Percentiles rank a stretch among this genome's conserved stretches.
These are phyloP conservation scores for Rhinogobius similis DNA, from an alignment of 2,113 vertebrate species.

Conservation along the genomic window DNA sequence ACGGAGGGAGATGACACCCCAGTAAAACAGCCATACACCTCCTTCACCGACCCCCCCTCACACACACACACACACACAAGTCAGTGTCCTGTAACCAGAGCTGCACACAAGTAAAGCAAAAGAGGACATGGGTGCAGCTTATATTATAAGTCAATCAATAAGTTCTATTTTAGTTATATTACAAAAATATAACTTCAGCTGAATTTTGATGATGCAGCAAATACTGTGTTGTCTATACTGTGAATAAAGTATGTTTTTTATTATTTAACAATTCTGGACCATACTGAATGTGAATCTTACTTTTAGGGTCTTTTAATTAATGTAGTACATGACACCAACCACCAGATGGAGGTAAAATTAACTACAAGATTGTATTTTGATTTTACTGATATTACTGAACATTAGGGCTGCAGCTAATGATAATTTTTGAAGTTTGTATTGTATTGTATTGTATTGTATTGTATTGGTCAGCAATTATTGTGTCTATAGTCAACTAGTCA, in stretches of 20 bases:
- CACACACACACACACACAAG: constrained; percentile 20
- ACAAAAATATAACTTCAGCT: constrained; percentile 7
- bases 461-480: too few species aligned
- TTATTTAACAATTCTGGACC: background rate
- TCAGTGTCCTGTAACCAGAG: constrained; percentile 74
- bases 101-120: constrained; percentile 56
- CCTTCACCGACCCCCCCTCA: too few species aligned
- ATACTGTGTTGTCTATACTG: background rate
- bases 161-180: too few species aligned
- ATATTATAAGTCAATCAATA: too few species aligned
- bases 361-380: background rate
- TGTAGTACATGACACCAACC: constrained; percentile 32
- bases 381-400: background rate
- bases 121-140: constrained; percentile 39
- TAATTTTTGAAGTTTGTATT: too few species aligned
- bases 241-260: background rate
- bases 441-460: too few species aligned
- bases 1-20: constrained; percentile 61
- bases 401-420: background rate
- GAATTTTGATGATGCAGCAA: too few species aligned
- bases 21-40: constrained; percentile 42
- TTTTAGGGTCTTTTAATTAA: background rate
- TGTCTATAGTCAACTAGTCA: too few species aligned
- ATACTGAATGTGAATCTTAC: background rate
- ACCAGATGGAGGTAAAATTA: constrained; percentile 50